Evolutionary conservation across 1,140 invertebrate species (phyloP).

Genomic region (Drosophila melanica): DNA sequence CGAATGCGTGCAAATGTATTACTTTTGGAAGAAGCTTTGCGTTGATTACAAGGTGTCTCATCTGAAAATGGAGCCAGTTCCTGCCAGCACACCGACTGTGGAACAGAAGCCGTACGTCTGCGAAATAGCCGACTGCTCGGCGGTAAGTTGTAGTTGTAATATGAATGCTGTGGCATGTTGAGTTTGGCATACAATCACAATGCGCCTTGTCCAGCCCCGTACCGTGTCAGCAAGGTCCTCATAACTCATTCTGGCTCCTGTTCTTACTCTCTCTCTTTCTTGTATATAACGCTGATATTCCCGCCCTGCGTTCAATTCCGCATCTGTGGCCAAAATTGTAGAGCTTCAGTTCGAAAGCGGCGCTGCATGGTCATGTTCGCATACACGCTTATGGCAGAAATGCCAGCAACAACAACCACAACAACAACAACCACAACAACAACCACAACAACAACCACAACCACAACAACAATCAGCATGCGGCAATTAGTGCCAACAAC

Average conservation of each 20-base stretch:
- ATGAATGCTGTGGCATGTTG: conserved; percentile 16
- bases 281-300: conserved; percentile 59
- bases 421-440: conserved; percentile 50
- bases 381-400: conserved; percentile 86
- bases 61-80: conserved; percentile 71
- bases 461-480: conserved; percentile 49
- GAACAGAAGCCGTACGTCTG: conserved; percentile 86
- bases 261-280: conserved; percentile 51
- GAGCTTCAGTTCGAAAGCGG: conserved; percentile 92
- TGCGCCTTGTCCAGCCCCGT: not conserved
- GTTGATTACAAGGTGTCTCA: conserved; percentile 87
- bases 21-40: conserved; percentile 98
- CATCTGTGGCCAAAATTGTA: conserved; percentile 84
- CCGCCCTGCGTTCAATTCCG: conserved; percentile 21
- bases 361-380: conserved; percentile 90
- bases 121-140: conserved; percentile 88
- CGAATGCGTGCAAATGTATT: conserved; percentile 99
- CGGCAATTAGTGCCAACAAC: conserved; percentile 39
- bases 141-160: conserved; percentile 85
- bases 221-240: not conserved
- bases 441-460: conserved; percentile 48
- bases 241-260: conserved; percentile 22
- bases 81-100: conserved; percentile 39
- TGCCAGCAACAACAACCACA: conserved; percentile 58
- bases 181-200: conserved; percentile 1